phyloP scores from a whole-genome alignment of 1,140 invertebrate genomes.

The Pseudomyrmex concolor region DNA sequence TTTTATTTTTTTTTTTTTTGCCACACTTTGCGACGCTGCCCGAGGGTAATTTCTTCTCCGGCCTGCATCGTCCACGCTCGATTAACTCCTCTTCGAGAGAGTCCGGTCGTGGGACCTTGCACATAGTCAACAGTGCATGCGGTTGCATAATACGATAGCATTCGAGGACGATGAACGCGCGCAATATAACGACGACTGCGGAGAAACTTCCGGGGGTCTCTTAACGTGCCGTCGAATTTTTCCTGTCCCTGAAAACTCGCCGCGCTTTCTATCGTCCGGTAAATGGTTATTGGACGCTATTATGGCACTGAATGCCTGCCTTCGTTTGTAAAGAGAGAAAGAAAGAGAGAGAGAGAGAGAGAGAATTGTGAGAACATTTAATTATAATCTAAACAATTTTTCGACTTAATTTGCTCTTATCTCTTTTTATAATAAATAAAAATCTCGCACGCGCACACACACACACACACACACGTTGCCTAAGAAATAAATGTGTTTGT shows the following conservation, averaged over 20 bases:
- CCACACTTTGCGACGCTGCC: neutral
- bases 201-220: neutral
- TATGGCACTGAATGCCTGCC: too few species aligned
- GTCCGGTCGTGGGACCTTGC: conserved; percentile 60
- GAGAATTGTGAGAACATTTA: neutral
- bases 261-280: neutral
- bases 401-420: too few species aligned
- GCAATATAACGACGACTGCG: neutral
- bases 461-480: too few species aligned
- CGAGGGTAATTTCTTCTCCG: conserved; percentile 63
- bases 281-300: neutral
- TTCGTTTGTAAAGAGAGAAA: neutral
- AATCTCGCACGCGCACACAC: neutral
- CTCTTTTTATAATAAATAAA: neutral
- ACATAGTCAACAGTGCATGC: conserved; percentile 50
- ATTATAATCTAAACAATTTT: neutral
- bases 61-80: conserved; percentile 66
- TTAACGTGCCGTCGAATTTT: conserved; percentile 30
- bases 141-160: conserved; percentile 52
- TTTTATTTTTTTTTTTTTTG: conserved; percentile 30
- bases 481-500: neutral
- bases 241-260: neutral
- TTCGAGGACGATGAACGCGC: conserved; percentile 2
- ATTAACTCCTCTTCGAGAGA: conserved; percentile 62
- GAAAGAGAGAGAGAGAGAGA: neutral